Base-by-base conservation (phyloP, 2,113 vertebrate species). In the Nanorana parkeri region DNA sequence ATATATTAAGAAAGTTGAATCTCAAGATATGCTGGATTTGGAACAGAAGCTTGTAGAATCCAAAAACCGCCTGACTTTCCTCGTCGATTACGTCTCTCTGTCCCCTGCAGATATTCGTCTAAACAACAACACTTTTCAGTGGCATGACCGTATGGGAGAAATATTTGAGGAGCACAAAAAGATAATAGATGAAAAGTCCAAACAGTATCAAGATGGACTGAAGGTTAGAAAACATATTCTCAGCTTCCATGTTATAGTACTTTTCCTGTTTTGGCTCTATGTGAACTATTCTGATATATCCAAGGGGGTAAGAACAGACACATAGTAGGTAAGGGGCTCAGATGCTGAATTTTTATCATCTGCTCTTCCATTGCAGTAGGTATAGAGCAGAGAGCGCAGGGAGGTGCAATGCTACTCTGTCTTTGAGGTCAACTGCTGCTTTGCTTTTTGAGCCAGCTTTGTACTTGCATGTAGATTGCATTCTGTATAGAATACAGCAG, bases 141-240 rank as follows among this genome's bases (percentile, higher is more conserved):
- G 96, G 95, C 85, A 92, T 24, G 75, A 84, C 19, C 89, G 93
- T 23, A 96, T 97, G 94, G 92, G 93, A 24, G 91, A 81, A n/a
- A 89, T 96, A 85, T 96, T 97, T 82, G 90, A 94, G 2, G 91
- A 95, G 54, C 94, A 97, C 87, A 84, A 84, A 24, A 91, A 91
- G 69, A 96, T 96, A 11, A 28, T 93, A 26, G 73, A 86, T 51
- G 92, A 94, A 52, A 97, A 94, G 87, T 93, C 90, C 1, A 87
- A 91, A 17, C 92, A 94, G 51, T 96, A 95, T 86, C 95, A 97
- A 88, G 89, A 88, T 8, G 87, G 85, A 19, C 95, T 97, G 47
- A 94, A 95, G 95, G 96, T 97, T 78, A 84, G 89, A 58, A 6
- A 29, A 32, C 23, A 23, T 65, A 28, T 28, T 17, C 10, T 66